Conservation (phyloP, 2,113 vertebrate species). For the Damaliscus lunatus region DNA sequence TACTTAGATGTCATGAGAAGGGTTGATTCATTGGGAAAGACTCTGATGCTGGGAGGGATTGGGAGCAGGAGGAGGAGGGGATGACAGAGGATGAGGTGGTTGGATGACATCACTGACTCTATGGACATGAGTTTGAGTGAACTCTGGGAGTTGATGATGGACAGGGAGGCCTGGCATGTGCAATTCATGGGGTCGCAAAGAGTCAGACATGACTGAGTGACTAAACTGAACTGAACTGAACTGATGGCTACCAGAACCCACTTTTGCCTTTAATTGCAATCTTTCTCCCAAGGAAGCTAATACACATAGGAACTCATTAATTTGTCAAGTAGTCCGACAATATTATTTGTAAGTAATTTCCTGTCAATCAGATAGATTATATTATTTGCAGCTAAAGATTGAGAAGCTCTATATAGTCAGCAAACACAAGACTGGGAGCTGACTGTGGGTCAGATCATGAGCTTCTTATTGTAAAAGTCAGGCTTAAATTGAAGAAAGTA, state of each 20-base stretch:
- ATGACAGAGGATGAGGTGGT: too few relatives aligned
- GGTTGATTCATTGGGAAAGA: too few relatives aligned
- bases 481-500: not conserved
- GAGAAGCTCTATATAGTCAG: not conserved
- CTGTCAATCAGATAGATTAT: not conserved
- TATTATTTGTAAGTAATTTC: not conserved
- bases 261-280: not conserved
- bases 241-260: not conserved
- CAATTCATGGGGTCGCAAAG: accelerated
- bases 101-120: too few relatives aligned
- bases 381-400: not conserved
- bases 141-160: too few relatives aligned
- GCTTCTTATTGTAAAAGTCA: not conserved
- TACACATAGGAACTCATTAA: not conserved
- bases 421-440: not conserved
- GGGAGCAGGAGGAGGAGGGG: too few relatives aligned
- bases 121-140: too few relatives aligned
- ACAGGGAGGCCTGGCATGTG: too few relatives aligned
- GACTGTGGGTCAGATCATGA: not conserved
- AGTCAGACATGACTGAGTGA: too few relatives aligned
- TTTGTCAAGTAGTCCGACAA: not conserved
- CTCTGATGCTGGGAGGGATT: too few relatives aligned
- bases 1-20: not conserved
- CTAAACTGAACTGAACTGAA: too few relatives aligned
- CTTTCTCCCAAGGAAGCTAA: not conserved